Percentiles rank a stretch among this genome's conserved stretches.
Evolutionary conservation across 2,113 vertebrate species (phyloP).

Genomic region (Aviceda subcristata): DNA sequence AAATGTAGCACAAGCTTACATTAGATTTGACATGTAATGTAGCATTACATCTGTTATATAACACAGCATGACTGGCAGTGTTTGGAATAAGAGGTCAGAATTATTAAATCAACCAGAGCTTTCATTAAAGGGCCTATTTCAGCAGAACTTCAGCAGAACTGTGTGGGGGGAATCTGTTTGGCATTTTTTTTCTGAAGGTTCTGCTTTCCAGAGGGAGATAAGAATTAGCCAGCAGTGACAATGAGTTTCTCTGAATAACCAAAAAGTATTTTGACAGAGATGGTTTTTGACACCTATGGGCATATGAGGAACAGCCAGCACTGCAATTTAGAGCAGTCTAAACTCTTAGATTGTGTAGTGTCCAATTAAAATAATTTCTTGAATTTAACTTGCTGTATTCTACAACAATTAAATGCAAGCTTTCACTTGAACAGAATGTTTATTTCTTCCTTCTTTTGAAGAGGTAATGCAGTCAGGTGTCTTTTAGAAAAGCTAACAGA

Average conservation of each 20-base stretch:
- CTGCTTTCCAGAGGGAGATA: neutral
- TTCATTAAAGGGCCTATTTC: neutral
- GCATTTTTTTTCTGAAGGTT: neutral
- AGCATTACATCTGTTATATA: neutral
- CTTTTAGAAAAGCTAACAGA: neutral
- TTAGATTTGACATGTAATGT: neutral
- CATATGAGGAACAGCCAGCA: neutral
- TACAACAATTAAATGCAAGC: neutral
- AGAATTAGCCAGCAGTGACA: neutral
- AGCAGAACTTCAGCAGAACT: neutral
- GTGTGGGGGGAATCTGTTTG: neutral
- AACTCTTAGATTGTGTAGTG: neutral
- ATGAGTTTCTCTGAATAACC: neutral
- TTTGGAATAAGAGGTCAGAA: neutral
- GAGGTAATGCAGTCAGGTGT: neutral
- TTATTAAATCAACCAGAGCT: neutral
- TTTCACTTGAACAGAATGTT: neutral
- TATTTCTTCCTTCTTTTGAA: neutral
- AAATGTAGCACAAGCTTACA: neutral
- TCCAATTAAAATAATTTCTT: neutral
- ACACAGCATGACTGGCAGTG: neutral
- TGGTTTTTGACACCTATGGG: neutral
- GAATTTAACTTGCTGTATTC: neutral
- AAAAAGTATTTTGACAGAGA: neutral
- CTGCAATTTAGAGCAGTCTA: neutral